phyloP scores from a whole-genome alignment of 2,797 vertebrate species.

The Clamator glandarius region DNA sequence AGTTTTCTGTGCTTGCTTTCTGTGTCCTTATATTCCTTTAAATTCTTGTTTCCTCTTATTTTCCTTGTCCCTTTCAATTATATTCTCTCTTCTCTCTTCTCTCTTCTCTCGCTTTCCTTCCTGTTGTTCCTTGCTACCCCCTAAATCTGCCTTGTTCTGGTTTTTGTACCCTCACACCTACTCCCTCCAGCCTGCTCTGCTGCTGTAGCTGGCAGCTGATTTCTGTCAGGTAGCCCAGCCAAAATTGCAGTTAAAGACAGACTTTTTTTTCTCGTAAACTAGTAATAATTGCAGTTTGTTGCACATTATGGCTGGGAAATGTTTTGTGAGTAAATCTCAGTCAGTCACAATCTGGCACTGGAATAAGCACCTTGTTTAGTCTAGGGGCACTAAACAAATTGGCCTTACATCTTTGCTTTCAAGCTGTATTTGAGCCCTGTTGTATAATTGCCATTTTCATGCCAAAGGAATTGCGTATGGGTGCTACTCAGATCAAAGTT shows the following conservation, averaged over 20 bases:
- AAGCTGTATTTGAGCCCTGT: constrained; percentile 37
- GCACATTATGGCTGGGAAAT: not conserved
- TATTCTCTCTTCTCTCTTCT: not conserved
- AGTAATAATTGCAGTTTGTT: constrained; percentile 46
- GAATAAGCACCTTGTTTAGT: constrained; percentile 61
- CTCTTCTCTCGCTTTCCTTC: not conserved
- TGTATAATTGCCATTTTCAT: constrained; percentile 58
- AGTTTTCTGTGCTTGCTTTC: not conserved
- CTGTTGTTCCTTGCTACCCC: not conserved
- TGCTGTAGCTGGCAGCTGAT: not conserved
- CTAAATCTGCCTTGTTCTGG: not conserved
- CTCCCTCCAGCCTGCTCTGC: not conserved
- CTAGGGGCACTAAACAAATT: constrained; percentile 49
- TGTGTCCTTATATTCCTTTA: not conserved
- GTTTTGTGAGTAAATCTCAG: constrained; percentile 28
- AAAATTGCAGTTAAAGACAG: not conserved
- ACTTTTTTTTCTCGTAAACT: not conserved
- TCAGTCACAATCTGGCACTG: constrained; percentile 47
- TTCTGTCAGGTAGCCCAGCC: not conserved
- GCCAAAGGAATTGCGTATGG: constrained; percentile 59
- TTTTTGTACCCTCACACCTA: not conserved
- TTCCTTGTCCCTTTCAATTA: not conserved
- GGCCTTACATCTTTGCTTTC: constrained; percentile 53
- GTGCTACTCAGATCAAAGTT: constrained; percentile 54
- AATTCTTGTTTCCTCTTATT: not conserved